Evolutionary conservation across 2,888 invertebrate species (phyloP).

Genomic region (Aphidius colemani): DNA sequence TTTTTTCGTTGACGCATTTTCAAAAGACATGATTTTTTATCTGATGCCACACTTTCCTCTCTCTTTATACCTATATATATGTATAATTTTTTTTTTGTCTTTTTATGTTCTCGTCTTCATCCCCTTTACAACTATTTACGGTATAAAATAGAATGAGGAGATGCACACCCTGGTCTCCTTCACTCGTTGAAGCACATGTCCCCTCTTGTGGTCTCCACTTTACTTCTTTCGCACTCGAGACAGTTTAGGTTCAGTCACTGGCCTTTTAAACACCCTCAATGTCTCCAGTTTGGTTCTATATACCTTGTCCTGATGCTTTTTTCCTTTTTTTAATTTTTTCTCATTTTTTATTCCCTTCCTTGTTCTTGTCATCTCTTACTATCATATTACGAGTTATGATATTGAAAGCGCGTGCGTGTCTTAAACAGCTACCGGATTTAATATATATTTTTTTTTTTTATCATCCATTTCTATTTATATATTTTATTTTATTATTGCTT

Average conservation of each 20-base stretch:
- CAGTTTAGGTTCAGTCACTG: constrained; percentile 30
- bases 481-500: neutral
- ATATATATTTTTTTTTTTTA: constrained; percentile 9
- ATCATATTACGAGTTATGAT: constrained; percentile 2
- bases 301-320: constrained; percentile 11
- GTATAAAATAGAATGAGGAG: too few relatives aligned
- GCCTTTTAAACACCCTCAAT: constrained; percentile 34
- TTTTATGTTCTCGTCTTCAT: constrained; percentile 2
- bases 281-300: constrained; percentile 5
- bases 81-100: neutral
- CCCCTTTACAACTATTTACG: neutral
- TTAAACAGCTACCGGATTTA: constrained; percentile 25
- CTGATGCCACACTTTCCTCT: neutral
- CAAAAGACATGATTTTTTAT: constrained; percentile 1
- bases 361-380: neutral
- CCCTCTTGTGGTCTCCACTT: neutral
- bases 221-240: constrained; percentile 22
- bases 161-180: neutral
- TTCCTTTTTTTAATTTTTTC: constrained; percentile 11
- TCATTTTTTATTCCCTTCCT: neutral
- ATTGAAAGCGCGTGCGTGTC: constrained; percentile 29
- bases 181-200: neutral
- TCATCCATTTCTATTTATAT: constrained; percentile 13
- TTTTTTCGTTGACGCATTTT: neutral
- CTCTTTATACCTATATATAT: neutral